Conservation (phyloP, 1,140 invertebrate genomes). For the Drosophila subobscura region DNA sequence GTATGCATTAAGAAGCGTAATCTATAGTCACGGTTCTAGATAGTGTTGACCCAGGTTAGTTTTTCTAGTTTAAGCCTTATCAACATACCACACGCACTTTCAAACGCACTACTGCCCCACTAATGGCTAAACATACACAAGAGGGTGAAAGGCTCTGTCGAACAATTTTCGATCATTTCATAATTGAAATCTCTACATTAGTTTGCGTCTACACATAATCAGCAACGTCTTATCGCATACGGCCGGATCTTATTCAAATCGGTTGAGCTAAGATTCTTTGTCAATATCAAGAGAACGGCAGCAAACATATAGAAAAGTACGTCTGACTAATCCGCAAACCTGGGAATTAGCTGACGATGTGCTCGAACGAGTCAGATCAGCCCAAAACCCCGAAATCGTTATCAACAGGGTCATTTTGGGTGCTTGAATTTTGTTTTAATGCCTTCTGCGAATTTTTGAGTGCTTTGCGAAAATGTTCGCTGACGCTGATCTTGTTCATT, state of each 20-base stretch:
- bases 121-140: slow-evolving; percentile 11
- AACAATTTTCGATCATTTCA: not conserved
- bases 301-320: slow-evolving; percentile 22
- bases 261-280: slow-evolving; percentile 28
- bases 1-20: not conserved
- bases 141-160: slow-evolving; percentile 17
- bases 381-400: slow-evolving; percentile 22
- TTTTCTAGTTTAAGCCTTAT: slow-evolving; percentile 33
- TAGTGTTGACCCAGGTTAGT: slow-evolving; percentile 65
- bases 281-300: slow-evolving; percentile 36
- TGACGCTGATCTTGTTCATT: slow-evolving; percentile 26
- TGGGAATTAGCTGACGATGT: slow-evolving; percentile 25
- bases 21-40: not conserved
- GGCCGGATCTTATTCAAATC: slow-evolving; percentile 57
- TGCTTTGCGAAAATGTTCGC: slow-evolving; percentile 42
- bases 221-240: slow-evolving; percentile 19
- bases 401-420: slow-evolving; percentile 43
- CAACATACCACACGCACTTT: slow-evolving; percentile 60
- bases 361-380: slow-evolving; percentile 15
- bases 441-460: slow-evolving; percentile 59
- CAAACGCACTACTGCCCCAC: slow-evolving; percentile 63
- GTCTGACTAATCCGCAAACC: slow-evolving; percentile 62
- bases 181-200: slow-evolving; percentile 8
- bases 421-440: slow-evolving; percentile 57
- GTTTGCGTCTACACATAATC: slow-evolving; percentile 5